Evolutionary conservation across 2,113 vertebrate species (phyloP), one percentile per base, ranked within the genome.

Genomic region (mouse (Mus musculus)): DNA sequence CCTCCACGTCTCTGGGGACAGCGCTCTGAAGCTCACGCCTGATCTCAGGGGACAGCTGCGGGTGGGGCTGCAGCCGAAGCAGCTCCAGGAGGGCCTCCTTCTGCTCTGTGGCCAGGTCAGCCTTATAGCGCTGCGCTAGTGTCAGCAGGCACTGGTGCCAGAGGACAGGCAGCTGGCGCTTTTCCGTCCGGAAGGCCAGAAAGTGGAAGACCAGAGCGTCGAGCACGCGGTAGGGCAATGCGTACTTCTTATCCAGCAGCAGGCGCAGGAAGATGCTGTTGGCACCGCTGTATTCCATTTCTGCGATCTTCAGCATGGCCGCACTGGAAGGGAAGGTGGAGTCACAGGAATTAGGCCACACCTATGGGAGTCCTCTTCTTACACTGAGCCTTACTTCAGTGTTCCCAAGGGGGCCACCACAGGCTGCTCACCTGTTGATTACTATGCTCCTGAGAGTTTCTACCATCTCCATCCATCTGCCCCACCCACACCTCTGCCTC

Each of bases 221-320:
- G 6, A 99, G 98, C 88, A 99, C 99, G 0, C 99, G 99, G 99
- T 99, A 99, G 76, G 99, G 99, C 98, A 99, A 98, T 0, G 99
- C 99, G 0, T 99, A 99, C 20, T 99, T 99, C 98, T 99, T 99
- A 97, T 99, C 99, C 2, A 99, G 99, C 96, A 99, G 96, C 78
- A 99, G 98, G 0, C 99, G 99, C 69, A 99, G 99, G 98, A 99
- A 99, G 98, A 99, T 99, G 98, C 99, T 99, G 98, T 99, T 99
- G 97, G 99, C 99, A 0, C 99, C 99, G 0, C 99, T 99, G 98
- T 99, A 99, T 61, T 99, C 99, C 99, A 99, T 99, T 98, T 99
- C 99, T 0, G 99, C 99, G 59, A 99, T 98, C 97, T 99, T 99
- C 77, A 99, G 99, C 99, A 99, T 99, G 42, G 99, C 99, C 0